Conservation (phyloP, 2,888 invertebrate species). For the Pyrocoelia pectoralis region DNA sequence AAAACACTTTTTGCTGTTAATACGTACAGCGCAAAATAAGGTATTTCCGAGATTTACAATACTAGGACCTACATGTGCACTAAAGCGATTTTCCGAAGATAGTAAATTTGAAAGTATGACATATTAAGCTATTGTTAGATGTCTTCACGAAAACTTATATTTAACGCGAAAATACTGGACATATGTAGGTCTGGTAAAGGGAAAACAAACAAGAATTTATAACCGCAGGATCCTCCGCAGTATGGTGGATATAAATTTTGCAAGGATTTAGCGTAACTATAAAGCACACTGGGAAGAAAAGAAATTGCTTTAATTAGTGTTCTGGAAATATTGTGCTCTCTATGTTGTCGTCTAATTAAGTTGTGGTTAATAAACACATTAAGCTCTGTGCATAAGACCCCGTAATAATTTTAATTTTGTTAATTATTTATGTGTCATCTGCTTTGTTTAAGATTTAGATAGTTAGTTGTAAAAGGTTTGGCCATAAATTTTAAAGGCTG, state of each 20-base stretch:
- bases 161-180: slow-evolving; percentile 25
- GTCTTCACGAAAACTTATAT: slow-evolving; percentile 18
- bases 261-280: slow-evolving; percentile 2
- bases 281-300: neutral
- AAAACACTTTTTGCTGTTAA: neutral
- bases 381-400: slow-evolving; percentile 16
- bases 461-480: slow-evolving; percentile 2
- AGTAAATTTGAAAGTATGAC: slow-evolving; percentile 21
- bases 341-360: slow-evolving; percentile 18
- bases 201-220: slow-evolving; percentile 31
- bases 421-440: slow-evolving; percentile 20
- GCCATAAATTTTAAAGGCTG: slow-evolving; percentile 13
- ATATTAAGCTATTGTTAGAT: neutral
- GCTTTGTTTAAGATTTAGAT: slow-evolving; percentile 13
- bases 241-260: slow-evolving; percentile 24
- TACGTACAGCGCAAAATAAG: too few species aligned
- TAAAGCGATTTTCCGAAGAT: neutral
- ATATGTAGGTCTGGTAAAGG: slow-evolving; percentile 18
- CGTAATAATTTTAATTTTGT: slow-evolving; percentile 19
- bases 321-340: slow-evolving; percentile 9
- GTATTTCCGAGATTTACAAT: too few species aligned
- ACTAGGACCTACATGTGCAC: too few species aligned
- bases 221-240: slow-evolving; percentile 15
- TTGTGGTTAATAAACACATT: slow-evolving; percentile 13
- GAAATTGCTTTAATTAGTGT: slow-evolving; percentile 19